phyloP scores from a whole-genome alignment of 2,888 invertebrate species.

The Papilio elwesi region DNA sequence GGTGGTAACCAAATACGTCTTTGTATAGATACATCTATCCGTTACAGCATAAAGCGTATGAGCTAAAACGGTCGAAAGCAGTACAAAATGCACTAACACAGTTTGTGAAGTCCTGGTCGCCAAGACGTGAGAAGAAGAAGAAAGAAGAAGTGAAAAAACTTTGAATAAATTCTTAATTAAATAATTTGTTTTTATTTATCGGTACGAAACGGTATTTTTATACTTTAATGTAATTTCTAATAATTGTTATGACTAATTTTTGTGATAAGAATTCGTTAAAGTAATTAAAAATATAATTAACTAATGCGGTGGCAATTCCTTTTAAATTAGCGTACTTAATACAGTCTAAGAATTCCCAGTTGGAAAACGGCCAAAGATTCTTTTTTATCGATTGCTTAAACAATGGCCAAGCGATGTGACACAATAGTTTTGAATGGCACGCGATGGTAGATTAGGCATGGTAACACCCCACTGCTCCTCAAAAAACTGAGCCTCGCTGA shows the following conservation, averaged over 20 bases:
- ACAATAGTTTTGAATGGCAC: slow-evolving; percentile 78
- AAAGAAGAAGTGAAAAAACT: too few species aligned
- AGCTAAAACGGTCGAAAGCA: too few species aligned
- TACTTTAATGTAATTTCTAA: too few species aligned
- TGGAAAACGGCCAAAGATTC: slow-evolving; percentile 76
- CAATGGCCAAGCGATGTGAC: slow-evolving; percentile 71
- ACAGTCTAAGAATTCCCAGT: slow-evolving; percentile 51
- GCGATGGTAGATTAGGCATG: slow-evolving; percentile 82
- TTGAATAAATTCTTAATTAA: too few species aligned
- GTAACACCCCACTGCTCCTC: slow-evolving; percentile 53
- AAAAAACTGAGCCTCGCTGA: slow-evolving; percentile 35
- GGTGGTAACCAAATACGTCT: too few species aligned
- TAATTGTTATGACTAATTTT: background rate
- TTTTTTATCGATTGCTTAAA: slow-evolving; percentile 79
- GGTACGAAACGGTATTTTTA: too few species aligned
- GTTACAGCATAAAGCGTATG: too few species aligned
- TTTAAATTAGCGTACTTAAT: slow-evolving; percentile 40
- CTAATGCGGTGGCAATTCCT: slow-evolving; percentile 34
- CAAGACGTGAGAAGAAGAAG: too few species aligned
- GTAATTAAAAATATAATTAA: slow-evolving; percentile 45
- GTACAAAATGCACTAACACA: too few species aligned
- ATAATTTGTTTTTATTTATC: too few species aligned
- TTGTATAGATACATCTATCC: too few species aligned
- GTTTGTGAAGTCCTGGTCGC: too few species aligned
- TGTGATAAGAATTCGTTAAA: slow-evolving; percentile 1